phyloP scores from a whole-genome alignment of 2,797 vertebrate species.

The Trematomus bernacchii region DNA sequence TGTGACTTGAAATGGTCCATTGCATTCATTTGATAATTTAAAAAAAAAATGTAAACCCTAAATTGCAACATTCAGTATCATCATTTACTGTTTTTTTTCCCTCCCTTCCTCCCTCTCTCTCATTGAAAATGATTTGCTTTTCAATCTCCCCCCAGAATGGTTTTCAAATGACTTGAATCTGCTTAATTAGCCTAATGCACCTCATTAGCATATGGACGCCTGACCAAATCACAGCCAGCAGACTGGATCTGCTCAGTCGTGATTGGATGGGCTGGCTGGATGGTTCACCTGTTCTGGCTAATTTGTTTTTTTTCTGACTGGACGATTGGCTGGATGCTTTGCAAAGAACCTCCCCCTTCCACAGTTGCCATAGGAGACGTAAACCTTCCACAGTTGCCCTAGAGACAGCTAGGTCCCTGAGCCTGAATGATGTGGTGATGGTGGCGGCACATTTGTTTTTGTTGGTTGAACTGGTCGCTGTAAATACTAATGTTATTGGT shows the following conservation, averaged over 20 bases:
- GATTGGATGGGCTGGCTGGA: slow-evolving; percentile 62
- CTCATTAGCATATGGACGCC: slow-evolving; percentile 67
- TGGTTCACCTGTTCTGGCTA: slow-evolving; percentile 69
- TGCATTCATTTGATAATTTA: slow-evolving; percentile 25
- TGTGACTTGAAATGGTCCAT: slow-evolving; percentile 24
- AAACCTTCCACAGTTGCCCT: slow-evolving; percentile 84
- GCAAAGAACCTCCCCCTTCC: slow-evolving; percentile 67
- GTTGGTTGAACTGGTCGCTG: slow-evolving; percentile 28
- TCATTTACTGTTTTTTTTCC: slow-evolving; percentile 2
- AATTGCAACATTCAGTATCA: background rate
- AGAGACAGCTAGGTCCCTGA: slow-evolving; percentile 80
- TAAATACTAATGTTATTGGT: slow-evolving; percentile 17
- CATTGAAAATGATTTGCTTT: slow-evolving; percentile 49
- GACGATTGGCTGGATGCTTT: slow-evolving; percentile 71
- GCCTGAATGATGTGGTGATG: slow-evolving; percentile 54
- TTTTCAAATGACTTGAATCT: slow-evolving; percentile 64
- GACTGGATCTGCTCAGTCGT: slow-evolving; percentile 34
- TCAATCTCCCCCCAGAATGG: slow-evolving; percentile 51
- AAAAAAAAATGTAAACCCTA: slow-evolving; percentile 23
- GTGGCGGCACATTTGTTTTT: slow-evolving; percentile 47
- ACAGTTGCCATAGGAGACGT: slow-evolving; percentile 85
- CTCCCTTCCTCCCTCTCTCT: background rate
- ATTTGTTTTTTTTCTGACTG: slow-evolving; percentile 58
- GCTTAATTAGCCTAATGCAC: slow-evolving; percentile 73
- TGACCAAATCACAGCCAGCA: slow-evolving; percentile 53